Conservation (phyloP, 2,888 invertebrate species). For the Orthosia gracilis region DNA sequence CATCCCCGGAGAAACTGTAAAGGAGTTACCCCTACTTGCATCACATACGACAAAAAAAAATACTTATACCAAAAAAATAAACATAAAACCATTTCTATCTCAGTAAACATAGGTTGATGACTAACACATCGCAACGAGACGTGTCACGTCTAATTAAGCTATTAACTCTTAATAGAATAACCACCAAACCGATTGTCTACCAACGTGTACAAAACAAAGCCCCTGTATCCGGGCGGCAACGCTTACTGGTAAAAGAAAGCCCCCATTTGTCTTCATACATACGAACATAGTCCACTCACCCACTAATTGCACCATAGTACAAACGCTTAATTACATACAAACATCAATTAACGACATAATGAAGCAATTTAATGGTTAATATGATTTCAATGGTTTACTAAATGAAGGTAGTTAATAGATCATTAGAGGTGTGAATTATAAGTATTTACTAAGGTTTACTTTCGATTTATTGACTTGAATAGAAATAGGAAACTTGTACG, state of each 20-base stretch:
- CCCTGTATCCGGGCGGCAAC: conserved; percentile 26
- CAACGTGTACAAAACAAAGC: conserved; percentile 36
- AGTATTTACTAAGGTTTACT: conserved; percentile 35
- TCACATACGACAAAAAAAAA: too few relatives aligned
- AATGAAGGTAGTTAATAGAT: conserved; percentile 47
- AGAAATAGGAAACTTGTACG: conserved; percentile 2
- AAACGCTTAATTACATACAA: conserved; percentile 61
- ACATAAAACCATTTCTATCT: background rate
- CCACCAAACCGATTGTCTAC: conserved; percentile 43
- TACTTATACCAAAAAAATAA: background rate
- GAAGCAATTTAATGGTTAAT: conserved; percentile 66
- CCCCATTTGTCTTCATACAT: conserved; percentile 57
- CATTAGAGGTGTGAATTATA: conserved; percentile 46
- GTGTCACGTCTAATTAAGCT: conserved; percentile 41
- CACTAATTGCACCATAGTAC: conserved; percentile 49
- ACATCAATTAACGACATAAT: conserved; percentile 66
- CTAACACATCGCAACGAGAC: conserved; percentile 1
- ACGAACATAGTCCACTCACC: conserved; percentile 36
- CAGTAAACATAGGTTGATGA: conserved; percentile 5
- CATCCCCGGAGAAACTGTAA: too few relatives aligned
- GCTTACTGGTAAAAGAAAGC: conserved; percentile 63
- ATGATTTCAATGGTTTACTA: conserved; percentile 59
- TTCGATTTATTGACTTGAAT: conserved; percentile 11
- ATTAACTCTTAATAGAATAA: conserved; percentile 32
- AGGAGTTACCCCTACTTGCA: too few relatives aligned